Base-by-base conservation (phyloP, 2,888 invertebrate genomes). In the Lissonota sp. region DNA sequence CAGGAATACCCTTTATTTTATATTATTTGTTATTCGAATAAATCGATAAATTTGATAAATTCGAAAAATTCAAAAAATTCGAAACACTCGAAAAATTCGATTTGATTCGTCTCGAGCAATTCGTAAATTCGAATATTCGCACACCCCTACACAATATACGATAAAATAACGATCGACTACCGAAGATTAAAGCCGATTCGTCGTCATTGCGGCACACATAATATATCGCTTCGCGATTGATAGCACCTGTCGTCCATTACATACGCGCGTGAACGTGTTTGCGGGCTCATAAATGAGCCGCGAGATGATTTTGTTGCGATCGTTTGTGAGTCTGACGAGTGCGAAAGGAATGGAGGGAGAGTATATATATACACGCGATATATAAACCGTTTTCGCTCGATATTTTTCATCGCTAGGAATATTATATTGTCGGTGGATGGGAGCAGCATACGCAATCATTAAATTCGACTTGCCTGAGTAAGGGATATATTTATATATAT, bases 171-270 rank as follows among this genome's bases (percentile, higher is more conserved):
- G 10, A 1, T 44, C 44, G 44, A 37, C 46, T 8, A 5, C 12
- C 26, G n/a, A 7, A 10, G 5, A 46, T 39, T 42, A 51, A 62
- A 71, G 4, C 4, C 42, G 51, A 71, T 71, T 62, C 16, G 26
- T 51, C n/a, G 62, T 62, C 64, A 39, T 40, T 26, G 26, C 67
- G 37, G 42, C 16, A 12, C 8, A 8, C 14, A 49, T 39, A 40
- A 51, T 37, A 14, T 42, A 26, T 62, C 42, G 4, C 57, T 16
- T 7, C 10, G n/a, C 12, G 64, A 71, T 70, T 70, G 46, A 77
- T 57, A 49, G 40, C 78, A 79, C 62, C 83, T 83, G 83, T 74
- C 63, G 26, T 49, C 71, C 57, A 83, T 80, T 83, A 74, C 7
- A 40, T 26, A 26, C 26, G 67, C 7, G 53, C 60, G 39, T 67